phyloP scores from a whole-genome alignment of 2,888 invertebrate species.

The Melinaea marsaeus region DNA sequence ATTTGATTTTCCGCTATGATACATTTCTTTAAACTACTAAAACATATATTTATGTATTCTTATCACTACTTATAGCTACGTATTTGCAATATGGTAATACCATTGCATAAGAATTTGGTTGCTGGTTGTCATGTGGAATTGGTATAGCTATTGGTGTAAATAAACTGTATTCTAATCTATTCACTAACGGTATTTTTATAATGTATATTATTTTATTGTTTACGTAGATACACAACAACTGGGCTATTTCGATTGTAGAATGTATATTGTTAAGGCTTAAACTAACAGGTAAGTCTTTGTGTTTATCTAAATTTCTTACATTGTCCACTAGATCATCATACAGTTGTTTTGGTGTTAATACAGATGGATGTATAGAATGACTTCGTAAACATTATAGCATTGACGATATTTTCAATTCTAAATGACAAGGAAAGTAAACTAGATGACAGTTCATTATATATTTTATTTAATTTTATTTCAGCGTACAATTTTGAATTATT shows the following conservation, averaged over 20 bases:
- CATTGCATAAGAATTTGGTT: constrained; percentile 2
- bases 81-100: constrained; percentile 12
- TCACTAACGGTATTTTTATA: constrained; percentile 14
- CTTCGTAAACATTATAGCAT: constrained; percentile 18
- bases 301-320: not conserved
- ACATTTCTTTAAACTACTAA: no score
- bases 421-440: constrained; percentile 27
- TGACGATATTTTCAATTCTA: constrained; percentile 28
- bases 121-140: constrained; percentile 9
- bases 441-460: constrained; percentile 20
- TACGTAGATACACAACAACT: constrained; percentile 23
- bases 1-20: no score
- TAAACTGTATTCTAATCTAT: constrained; percentile 9
- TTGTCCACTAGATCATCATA: constrained; percentile 25
- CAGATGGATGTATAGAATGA: constrained; percentile 31
- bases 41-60: no score
- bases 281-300: constrained; percentile 11
- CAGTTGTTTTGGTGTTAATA: constrained; percentile 28
- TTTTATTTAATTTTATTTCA: not conserved
- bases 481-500: constrained; percentile 8
- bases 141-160: constrained; percentile 18
- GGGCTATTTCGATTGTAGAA: constrained; percentile 21
- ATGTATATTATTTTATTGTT: constrained; percentile 30
- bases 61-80: constrained; percentile 14
- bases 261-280: constrained; percentile 24